Percentiles rank a stretch among this genome's conserved stretches.
phyloP scores from a whole-genome alignment of 2,888 invertebrate species.

The Drosophila ezoana region DNA sequence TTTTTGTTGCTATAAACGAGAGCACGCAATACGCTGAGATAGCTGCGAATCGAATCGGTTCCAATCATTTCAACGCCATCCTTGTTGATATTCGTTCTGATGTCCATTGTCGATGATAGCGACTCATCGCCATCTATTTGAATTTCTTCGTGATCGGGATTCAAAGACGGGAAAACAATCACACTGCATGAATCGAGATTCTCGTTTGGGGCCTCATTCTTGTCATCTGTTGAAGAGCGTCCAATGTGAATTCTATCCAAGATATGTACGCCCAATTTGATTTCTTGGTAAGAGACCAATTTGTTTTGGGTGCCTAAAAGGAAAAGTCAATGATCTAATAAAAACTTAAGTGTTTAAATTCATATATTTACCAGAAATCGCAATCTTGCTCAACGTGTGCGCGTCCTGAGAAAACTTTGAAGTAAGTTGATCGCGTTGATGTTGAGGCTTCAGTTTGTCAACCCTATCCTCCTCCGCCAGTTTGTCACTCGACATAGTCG shows the following conservation, averaged over 20 bases:
- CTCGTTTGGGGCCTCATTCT: constrained; percentile 35
- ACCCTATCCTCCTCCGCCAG: constrained; percentile 13
- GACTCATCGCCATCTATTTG: constrained; percentile 84
- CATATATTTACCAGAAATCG: constrained; percentile 48
- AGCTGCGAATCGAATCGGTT: constrained; percentile 82
- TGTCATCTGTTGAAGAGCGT: constrained; percentile 84
- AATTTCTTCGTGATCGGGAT: constrained; percentile 96
- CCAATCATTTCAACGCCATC: constrained; percentile 90
- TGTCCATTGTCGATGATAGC: constrained; percentile 83
- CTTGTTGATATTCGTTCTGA: constrained; percentile 91
- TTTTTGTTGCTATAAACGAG: constrained; percentile 97
- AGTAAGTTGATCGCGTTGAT: constrained; percentile 9
- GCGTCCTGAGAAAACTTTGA: constrained; percentile 11
- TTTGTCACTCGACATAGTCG: constrained; percentile 5
- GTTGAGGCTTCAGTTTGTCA: constrained; percentile 19
- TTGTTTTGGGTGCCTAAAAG: constrained; percentile 82
- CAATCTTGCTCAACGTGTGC: constrained; percentile 36
- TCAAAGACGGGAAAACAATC: constrained; percentile 96
- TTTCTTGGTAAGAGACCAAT: constrained; percentile 84
- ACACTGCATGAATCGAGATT: constrained; percentile 95
- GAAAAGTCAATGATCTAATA: neutral
- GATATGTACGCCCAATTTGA: constrained; percentile 90
- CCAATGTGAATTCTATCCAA: constrained; percentile 94
- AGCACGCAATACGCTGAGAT: constrained; percentile 83
- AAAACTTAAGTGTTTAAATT: neutral